Evolutionary conservation across 2,113 vertebrate species (phyloP).

Genomic region (Spheniscus mendiculus): DNA sequence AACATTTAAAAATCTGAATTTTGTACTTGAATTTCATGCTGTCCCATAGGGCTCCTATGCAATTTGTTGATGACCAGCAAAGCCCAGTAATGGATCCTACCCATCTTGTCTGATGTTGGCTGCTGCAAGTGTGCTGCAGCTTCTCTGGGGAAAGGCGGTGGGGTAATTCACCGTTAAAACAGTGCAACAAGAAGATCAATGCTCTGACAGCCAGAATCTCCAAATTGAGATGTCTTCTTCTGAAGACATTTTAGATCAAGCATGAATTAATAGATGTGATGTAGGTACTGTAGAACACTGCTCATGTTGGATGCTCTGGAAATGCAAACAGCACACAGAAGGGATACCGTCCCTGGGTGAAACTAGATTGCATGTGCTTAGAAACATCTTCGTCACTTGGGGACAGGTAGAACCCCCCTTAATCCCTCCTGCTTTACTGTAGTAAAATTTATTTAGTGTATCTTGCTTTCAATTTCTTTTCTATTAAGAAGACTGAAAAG

Average conservation of each 20-base stretch:
- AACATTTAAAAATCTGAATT: background rate
- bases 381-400: background rate
- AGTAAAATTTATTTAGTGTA: background rate
- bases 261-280: background rate
- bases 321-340: background rate
- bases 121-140: background rate
- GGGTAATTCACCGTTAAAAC: background rate
- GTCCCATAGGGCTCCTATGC: background rate
- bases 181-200: background rate
- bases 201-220: background rate
- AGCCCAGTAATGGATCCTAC: background rate
- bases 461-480: constrained; percentile 12
- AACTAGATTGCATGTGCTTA: background rate
- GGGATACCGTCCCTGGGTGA: background rate
- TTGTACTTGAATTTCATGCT: background rate
- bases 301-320: background rate
- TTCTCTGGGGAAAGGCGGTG: background rate
- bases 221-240: background rate
- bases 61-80: background rate
- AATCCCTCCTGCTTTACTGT: background rate
- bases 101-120: background rate
- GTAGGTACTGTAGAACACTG: background rate
- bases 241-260: background rate
- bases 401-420: background rate
- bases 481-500: background rate